These are phyloP conservation scores for Actinemys pallida DNA, from an alignment of 2,113 vertebrate genomes.

Conservation along the genomic window DNA sequence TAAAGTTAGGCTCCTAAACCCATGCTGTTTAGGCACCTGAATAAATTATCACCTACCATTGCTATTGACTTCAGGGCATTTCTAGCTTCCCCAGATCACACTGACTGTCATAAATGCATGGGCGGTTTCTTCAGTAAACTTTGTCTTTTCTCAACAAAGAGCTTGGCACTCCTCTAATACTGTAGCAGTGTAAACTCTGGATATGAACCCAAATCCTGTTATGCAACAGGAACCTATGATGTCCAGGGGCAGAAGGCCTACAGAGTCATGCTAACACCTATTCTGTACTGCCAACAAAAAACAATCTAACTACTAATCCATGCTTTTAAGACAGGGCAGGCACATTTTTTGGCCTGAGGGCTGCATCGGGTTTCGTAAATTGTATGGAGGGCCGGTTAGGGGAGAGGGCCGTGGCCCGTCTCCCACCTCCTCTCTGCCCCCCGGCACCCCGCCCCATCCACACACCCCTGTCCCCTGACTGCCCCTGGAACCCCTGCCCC, in stretches of 20 bases:
- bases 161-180: background rate
- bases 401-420: too few relatives aligned
- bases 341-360: too few relatives aligned
- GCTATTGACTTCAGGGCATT: slow-evolving; percentile 34
- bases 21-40: slow-evolving; percentile 44
- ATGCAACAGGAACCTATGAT: background rate
- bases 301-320: background rate
- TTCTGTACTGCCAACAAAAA: background rate
- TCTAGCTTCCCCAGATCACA: background rate
- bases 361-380: too few relatives aligned
- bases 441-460: too few relatives aligned
- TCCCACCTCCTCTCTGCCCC: too few relatives aligned
- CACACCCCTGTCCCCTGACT: too few relatives aligned
- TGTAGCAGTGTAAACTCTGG: background rate
- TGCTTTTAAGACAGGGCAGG: background rate
- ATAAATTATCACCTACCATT: slow-evolving; percentile 55
- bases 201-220: background rate
- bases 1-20: slow-evolving; percentile 47
- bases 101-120: fast-evolving
- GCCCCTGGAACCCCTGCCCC: too few relatives aligned
- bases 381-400: too few relatives aligned
- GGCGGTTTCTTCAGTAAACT: background rate
- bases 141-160: background rate
- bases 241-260: background rate
- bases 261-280: background rate